Percentiles rank a stretch among this genome's conserved stretches.
phyloP scores from a whole-genome alignment of 2,113 vertebrate species.

The Vombatus ursinus region DNA sequence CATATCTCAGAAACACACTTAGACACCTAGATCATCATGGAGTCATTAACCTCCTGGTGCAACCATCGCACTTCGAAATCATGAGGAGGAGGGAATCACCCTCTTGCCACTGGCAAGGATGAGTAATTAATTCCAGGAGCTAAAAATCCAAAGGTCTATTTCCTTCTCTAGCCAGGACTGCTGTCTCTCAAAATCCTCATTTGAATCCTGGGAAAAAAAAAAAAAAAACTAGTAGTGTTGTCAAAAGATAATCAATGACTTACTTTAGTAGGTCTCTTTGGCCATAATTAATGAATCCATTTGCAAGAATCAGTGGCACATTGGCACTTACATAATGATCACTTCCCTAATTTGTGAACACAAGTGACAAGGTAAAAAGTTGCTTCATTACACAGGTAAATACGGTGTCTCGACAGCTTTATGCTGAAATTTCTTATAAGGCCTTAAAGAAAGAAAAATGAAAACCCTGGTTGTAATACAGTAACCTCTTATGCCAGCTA shows the following conservation, averaged over 20 bases:
- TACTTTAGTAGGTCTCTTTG: background rate
- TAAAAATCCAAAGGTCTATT: background rate
- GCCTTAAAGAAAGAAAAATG: background rate
- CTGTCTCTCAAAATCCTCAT: background rate
- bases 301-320: background rate
- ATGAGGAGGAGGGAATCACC: background rate
- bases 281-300: background rate
- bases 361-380: background rate
- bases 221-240: background rate
- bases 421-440: background rate
- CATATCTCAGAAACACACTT: background rate
- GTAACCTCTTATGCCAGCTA: background rate
- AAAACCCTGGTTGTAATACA: slow-evolving; percentile 12
- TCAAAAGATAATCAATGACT: background rate
- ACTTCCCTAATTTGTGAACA: background rate
- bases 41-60: background rate
- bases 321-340: background rate
- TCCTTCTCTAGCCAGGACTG: background rate
- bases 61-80: background rate
- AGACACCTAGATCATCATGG: background rate
- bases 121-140: background rate
- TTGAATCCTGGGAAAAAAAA: background rate
- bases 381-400: slow-evolving; percentile 6
- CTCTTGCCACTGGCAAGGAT: background rate
- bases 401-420: background rate